Evolutionary conservation across 2,113 vertebrate species (phyloP).

Genomic region (Apaloderma vittatum): DNA sequence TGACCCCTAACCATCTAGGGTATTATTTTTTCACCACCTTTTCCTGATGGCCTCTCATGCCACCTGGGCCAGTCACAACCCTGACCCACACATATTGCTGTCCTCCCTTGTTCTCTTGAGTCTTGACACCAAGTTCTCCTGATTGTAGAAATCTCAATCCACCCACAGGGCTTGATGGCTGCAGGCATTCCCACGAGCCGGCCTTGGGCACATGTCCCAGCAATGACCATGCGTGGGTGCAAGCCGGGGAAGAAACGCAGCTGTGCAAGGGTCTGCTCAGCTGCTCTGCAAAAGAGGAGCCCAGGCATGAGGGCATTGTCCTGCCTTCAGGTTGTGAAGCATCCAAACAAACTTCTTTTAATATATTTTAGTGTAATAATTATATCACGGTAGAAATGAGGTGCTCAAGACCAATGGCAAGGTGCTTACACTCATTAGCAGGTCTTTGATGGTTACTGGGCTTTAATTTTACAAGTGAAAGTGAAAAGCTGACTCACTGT

Average conservation of each 20-base stretch:
- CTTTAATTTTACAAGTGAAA: background rate
- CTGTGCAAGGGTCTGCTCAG: background rate
- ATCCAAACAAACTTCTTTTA: background rate
- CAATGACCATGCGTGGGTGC: background rate
- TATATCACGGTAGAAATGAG: background rate
- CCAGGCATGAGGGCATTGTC: background rate
- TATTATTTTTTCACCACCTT: background rate
- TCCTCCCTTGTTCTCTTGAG: accelerated
- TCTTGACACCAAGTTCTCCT: background rate
- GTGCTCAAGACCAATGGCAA: background rate
- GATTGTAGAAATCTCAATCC: background rate
- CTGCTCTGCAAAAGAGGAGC: background rate
- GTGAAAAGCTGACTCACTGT: slow-evolving; percentile 1
- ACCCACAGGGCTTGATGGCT: accelerated
- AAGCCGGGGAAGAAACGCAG: background rate
- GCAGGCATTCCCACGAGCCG: accelerated
- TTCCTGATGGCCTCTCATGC: too few species aligned
- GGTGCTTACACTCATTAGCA: background rate
- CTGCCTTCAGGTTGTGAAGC: background rate
- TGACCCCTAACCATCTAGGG: background rate
- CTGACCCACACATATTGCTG: accelerated
- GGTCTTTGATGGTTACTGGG: background rate
- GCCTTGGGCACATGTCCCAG: background rate
- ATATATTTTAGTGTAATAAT: background rate
- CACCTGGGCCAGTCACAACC: background rate